These are phyloP conservation scores for Drosophila austrosaltans DNA, from an alignment of 2,888 invertebrate species.

Conservation along the genomic window DNA sequence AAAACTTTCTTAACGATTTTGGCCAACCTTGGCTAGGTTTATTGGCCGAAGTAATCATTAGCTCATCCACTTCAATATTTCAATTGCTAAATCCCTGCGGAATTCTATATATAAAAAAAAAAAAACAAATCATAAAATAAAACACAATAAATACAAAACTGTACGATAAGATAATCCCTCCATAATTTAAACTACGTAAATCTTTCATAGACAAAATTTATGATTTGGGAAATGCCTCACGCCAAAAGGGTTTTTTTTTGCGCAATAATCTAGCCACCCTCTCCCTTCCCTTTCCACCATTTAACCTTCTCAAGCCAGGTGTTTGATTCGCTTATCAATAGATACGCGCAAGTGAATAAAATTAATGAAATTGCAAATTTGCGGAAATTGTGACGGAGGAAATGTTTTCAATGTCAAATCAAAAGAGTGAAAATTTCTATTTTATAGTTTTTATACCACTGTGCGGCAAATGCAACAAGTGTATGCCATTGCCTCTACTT, in stretches of 20 bases:
- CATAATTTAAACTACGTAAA: conserved; percentile 35
- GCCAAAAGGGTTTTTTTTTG: conserved; percentile 28
- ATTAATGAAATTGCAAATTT: conserved; percentile 24
- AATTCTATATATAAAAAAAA: conserved; percentile 27
- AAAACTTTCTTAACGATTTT: background rate
- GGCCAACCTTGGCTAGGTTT: conserved; percentile 2
- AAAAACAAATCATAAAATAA: conserved; percentile 60
- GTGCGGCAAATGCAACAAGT: conserved; percentile 13
- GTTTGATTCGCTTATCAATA: conserved; percentile 45
- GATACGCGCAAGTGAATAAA: background rate
- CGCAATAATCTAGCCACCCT: background rate
- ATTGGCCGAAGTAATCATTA: conserved; percentile 17
- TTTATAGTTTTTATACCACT: background rate
- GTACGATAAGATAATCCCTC: conserved; percentile 64
- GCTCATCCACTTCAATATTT: conserved; percentile 27
- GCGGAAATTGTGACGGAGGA: conserved; percentile 36
- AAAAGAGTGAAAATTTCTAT: background rate
- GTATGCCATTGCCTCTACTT: background rate
- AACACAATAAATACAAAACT: conserved; percentile 14
- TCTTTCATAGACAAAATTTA: conserved; percentile 58
- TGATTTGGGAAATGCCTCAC: conserved; percentile 45
- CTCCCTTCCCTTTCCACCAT: background rate
- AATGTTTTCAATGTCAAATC: conserved; percentile 12
- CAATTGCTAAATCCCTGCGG: conserved; percentile 48
- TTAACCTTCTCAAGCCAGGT: conserved; percentile 1